Evolutionary conservation across 2,888 invertebrate species (phyloP).

Genomic region (Pocota personata): DNA sequence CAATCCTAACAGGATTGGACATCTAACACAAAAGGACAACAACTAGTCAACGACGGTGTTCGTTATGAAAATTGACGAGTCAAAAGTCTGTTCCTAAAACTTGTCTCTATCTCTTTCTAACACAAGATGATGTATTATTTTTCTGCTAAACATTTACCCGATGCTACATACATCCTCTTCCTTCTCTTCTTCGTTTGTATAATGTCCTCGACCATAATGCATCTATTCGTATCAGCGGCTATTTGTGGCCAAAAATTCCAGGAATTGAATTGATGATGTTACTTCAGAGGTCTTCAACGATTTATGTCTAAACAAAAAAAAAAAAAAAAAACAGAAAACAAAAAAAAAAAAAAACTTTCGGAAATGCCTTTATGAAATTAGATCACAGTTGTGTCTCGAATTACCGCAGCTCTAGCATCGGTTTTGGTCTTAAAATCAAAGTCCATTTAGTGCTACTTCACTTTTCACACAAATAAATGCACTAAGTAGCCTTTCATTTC

Average conservation of each 20-base stretch:
- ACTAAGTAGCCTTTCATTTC: slow-evolving; percentile 41
- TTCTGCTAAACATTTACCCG: not conserved
- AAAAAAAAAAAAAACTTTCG: not conserved
- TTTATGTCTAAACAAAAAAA: not conserved
- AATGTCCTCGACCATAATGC: slow-evolving; percentile 12
- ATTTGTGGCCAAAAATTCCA: slow-evolving; percentile 76
- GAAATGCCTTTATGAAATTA: slow-evolving; percentile 44
- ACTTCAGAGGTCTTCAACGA: slow-evolving; percentile 1
- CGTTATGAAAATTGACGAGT: not conserved
- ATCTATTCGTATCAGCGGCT: slow-evolving; percentile 16
- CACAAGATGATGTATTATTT: not conserved
- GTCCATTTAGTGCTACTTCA: slow-evolving; percentile 23
- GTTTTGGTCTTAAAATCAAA: not conserved
- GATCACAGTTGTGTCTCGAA: slow-evolving; percentile 34
- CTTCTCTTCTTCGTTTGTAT: not conserved
- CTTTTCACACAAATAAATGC: slow-evolving; percentile 43
- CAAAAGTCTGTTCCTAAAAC: not conserved
- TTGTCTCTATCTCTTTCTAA: not conserved
- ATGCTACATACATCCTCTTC: not conserved
- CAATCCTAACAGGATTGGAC: slow-evolving; percentile 18
- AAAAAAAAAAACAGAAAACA: not conserved
- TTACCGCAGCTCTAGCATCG: slow-evolving; percentile 9
- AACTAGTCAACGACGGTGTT: slow-evolving; percentile 1
- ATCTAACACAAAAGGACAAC: slow-evolving; percentile 27
- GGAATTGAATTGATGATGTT: slow-evolving; percentile 80